A percentile compares a stretch with the other conserved stretches of the same genome.
These are phyloP conservation scores for Hypotaenidia philippensis DNA, from an alignment of 2,797 vertebrate genomes.

Conservation along the genomic window DNA sequence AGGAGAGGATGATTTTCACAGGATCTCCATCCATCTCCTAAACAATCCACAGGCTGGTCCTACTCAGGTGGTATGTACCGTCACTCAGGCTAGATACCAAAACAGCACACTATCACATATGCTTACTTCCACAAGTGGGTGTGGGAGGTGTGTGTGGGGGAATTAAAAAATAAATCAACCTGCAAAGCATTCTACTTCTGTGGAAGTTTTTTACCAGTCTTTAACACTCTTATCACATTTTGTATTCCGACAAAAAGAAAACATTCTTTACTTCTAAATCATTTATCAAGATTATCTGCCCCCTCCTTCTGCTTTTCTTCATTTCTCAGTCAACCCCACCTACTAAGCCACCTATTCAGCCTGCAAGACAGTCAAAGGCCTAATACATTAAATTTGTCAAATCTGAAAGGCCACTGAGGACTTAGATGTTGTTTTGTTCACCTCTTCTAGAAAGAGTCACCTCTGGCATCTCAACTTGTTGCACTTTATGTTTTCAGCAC, in stretches of 20 bases:
- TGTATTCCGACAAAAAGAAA: background rate
- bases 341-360: background rate
- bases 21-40: background rate
- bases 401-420: background rate
- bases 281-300: background rate
- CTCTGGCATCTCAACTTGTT: background rate
- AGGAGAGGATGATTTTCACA: background rate
- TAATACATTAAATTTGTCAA: background rate
- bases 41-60: background rate
- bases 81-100: background rate
- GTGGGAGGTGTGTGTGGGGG: too few relatives aligned
- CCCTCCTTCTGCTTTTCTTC: background rate
- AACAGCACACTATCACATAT: background rate
- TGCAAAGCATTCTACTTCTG: background rate
- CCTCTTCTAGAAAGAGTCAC: background rate
- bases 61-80: accelerated
- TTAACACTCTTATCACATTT: background rate
- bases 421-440: background rate
- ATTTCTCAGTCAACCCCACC: background rate
- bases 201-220: background rate
- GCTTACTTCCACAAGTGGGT: background rate
- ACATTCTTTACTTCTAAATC: background rate
- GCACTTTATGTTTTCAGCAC: background rate
- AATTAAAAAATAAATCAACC: background rate
- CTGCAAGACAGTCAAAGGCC: background rate